Evolutionary conservation across 2,113 vertebrate genomes (phyloP).

Genomic region (Numida meleagris): DNA sequence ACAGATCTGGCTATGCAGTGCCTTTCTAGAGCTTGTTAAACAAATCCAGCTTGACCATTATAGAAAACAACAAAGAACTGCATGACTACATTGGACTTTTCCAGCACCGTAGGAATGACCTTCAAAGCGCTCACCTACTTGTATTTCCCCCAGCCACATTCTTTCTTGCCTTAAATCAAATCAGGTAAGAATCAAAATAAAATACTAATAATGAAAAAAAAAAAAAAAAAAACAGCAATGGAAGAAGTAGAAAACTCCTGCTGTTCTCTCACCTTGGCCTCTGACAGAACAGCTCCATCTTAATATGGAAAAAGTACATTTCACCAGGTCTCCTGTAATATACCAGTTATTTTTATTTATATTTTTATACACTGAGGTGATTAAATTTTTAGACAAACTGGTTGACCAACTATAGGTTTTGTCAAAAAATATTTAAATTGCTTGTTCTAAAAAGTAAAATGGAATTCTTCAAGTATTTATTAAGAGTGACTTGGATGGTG

Average conservation of each 20-base stretch:
- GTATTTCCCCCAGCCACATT: not conserved
- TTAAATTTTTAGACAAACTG: not conserved
- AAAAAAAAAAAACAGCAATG: not conserved
- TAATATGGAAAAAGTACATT: not conserved
- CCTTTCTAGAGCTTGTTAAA: not conserved
- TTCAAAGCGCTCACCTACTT: not conserved
- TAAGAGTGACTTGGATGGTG: not conserved
- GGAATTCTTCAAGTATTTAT: not conserved
- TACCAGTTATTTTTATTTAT: not conserved
- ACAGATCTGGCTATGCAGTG: not conserved
- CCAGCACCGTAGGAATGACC: not conserved
- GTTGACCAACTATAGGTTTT: not conserved
- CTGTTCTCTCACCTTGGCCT: not conserved
- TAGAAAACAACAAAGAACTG: not conserved
- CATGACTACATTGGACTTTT: not conserved
- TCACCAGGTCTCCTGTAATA: not conserved
- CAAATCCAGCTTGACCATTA: not conserved
- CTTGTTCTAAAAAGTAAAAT: not conserved
- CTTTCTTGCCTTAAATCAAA: not conserved
- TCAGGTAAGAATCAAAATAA: not conserved
- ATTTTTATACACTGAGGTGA: not conserved
- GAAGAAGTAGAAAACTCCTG: not conserved
- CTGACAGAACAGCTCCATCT: not conserved
- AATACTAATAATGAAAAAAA: not conserved
- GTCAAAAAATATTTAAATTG: not conserved